These are phyloP conservation scores for Papilio polyxenes DNA, from an alignment of 1,140 invertebrate genomes.

Conservation along the genomic window DNA sequence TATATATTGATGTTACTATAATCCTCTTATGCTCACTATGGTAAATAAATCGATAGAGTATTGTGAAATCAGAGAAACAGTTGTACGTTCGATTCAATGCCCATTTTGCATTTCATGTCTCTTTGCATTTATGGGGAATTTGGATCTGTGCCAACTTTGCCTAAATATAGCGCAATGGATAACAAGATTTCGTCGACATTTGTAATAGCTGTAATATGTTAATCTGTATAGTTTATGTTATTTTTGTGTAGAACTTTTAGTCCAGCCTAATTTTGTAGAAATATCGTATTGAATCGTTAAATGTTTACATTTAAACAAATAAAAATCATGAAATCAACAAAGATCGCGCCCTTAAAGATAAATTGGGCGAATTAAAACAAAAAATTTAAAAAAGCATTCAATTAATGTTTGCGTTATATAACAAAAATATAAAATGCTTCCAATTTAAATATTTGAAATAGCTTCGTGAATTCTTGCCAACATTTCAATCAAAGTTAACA, in stretches of 20 bases:
- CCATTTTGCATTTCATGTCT: constrained; percentile 17
- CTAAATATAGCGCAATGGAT: background rate
- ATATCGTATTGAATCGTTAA: background rate
- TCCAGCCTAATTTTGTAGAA: background rate
- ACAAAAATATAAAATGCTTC: background rate
- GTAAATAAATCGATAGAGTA: background rate
- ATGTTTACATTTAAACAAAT: background rate
- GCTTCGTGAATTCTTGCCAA: background rate
- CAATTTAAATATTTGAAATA: background rate
- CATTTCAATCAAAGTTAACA: constrained; percentile 1
- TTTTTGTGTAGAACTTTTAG: background rate
- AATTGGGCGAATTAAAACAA: background rate
- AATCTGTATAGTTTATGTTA: constrained; percentile 6
- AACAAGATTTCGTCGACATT: constrained; percentile 17
- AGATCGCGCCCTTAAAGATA: background rate
- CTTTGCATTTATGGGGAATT: constrained; percentile 9
- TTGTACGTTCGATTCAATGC: background rate
- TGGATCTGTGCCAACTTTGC: background rate
- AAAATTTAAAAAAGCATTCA: background rate
- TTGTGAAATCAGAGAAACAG: constrained; percentile 15
- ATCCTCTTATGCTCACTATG: background rate
- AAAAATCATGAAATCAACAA: background rate
- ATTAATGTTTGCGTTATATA: background rate
- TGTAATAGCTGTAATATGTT: constrained; percentile 1
- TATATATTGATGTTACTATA: background rate